Conservation (phyloP, 2,797 vertebrate genomes). For the Nyctalus aviator region DNA sequence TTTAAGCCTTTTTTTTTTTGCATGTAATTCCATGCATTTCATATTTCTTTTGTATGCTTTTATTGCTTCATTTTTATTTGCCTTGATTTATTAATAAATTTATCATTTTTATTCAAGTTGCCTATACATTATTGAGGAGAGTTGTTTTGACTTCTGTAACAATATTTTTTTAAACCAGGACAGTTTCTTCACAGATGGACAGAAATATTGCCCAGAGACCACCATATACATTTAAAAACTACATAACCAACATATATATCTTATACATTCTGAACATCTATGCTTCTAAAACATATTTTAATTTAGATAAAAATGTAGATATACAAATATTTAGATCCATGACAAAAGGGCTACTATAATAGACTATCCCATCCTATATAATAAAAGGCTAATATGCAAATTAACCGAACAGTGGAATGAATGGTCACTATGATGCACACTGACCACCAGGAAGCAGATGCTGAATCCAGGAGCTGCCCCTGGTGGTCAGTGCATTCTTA, state of each 20-base stretch:
- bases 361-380: not conserved
- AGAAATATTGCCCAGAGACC: conserved; percentile 11
- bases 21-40: not conserved
- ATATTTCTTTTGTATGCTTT: not conserved
- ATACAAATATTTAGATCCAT: not conserved
- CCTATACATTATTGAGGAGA: not conserved
- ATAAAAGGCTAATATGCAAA: too few species aligned
- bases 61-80: not conserved
- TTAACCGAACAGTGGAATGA: too few species aligned
- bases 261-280: not conserved
- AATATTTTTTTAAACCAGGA: not conserved
- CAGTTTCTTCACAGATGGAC: not conserved
- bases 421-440: too few species aligned
- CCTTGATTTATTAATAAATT: conserved; percentile 7
- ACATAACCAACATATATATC: not conserved
- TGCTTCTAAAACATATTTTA: conserved; percentile 22
- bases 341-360: not conserved
- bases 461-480: too few species aligned
- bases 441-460: too few species aligned
- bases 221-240: not conserved
- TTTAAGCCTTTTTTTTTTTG: not conserved
- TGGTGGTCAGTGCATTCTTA: too few species aligned
- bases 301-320: not conserved
- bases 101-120: not conserved
- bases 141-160: conserved; percentile 13